Conservation (phyloP, 2,888 invertebrate genomes). For the Gandaritis pyraliata region DNA sequence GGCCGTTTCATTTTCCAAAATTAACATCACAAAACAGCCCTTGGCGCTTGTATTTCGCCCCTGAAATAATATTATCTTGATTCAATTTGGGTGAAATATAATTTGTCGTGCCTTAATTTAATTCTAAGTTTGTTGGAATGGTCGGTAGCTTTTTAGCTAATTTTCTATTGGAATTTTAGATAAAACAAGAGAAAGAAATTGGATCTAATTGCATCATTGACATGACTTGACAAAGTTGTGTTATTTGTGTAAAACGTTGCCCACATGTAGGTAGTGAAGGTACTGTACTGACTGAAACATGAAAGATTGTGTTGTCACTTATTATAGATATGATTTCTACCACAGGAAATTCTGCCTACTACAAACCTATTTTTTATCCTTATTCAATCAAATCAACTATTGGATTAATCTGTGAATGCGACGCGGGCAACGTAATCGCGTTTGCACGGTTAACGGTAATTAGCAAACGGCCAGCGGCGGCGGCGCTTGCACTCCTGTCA, state of each 20-base stretch:
- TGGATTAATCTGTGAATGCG: conserved; percentile 23
- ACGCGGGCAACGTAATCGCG: conserved; percentile 55
- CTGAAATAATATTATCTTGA: conserved; percentile 58
- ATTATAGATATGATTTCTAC: no score
- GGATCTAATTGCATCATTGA: conserved; percentile 1
- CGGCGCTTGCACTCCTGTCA: conserved; percentile 19
- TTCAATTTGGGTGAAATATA: conserved; percentile 61
- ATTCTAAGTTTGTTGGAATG: conserved; percentile 62
- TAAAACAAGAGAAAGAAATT: conserved; percentile 8
- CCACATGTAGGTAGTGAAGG: not conserved
- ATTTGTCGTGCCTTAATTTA: conserved; percentile 67
- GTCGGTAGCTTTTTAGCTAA: conserved; percentile 51
- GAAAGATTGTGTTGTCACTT: no score
- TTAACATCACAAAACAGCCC: conserved; percentile 60
- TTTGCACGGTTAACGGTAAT: conserved; percentile 72
- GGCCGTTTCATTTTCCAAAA: conserved; percentile 49
- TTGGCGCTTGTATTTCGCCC: conserved; percentile 52
- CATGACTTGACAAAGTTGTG: conserved; percentile 2
- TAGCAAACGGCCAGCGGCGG: conserved; percentile 52
- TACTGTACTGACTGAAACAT: no score
- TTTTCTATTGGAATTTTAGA: conserved; percentile 47
- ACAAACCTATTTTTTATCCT: conserved; percentile 1
- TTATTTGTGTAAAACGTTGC: not conserved
- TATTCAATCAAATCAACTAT: conserved; percentile 11
- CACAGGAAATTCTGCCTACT: no score